Evolutionary conservation across 2,888 invertebrate species (phyloP), one percentile per base, ranked within the genome.

Genomic region (Trissolcus brochymenae): DNA sequence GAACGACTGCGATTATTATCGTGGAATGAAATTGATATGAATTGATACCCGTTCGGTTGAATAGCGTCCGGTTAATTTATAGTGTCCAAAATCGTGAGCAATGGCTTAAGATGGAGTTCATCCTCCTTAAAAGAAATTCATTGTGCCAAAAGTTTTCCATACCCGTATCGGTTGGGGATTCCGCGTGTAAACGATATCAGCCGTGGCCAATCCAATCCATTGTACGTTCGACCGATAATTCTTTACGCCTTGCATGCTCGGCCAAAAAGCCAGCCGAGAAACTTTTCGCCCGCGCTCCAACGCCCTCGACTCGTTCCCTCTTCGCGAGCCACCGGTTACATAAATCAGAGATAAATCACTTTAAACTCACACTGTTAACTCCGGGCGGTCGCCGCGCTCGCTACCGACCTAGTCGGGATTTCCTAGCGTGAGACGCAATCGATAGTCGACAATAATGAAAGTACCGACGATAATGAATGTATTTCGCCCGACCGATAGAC

Each of bases 271-370:
- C 83, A 83, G 84, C 82, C 83, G 82, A 81, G 82, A 83, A 86
- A 86, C 82, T 86, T 86, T 84, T 81, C 78, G 74, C 71, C 66
- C 70, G 62, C 68, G 62, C 70, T 64, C 77, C 70, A 40, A 55
- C 57, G 54, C 73, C 59, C 65, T 35, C 46, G 74, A 64, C 60
- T 76, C 56, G 55, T 53, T 55, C 70, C 50, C 77, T 66, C 78
- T 53, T 74, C 75, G 78, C 78, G 78, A 78, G 72, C 78, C 75
- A 72, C 71, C 75, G 75, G 80, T 79, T 81, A 80, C 87, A 85
- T 87, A 87, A 87, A 87, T 87, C 87, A 87, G 84, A 85, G 85
- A 87, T 87, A 87, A 87, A 87, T 87, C 87, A 87, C 87, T 86
- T 87, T 85, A 86, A 85, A 85, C 85, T 87, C 85, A 84, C 84